phyloP scores from a whole-genome alignment of 2,113 vertebrate genomes.

The Pseudopodoces humilis region DNA sequence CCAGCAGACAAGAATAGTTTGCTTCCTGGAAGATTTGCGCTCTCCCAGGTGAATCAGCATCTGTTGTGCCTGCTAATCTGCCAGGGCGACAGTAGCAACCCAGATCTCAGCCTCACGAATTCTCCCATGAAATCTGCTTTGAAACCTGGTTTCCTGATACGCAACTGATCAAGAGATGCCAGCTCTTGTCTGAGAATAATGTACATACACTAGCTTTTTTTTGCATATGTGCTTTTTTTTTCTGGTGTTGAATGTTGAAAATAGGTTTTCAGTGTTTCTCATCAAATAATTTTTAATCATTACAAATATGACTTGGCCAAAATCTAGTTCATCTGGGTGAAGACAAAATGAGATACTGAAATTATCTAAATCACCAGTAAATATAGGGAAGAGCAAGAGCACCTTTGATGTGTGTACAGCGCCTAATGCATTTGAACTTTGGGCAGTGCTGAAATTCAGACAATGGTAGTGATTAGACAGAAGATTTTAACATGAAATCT shows the following conservation, averaged over 20 bases:
- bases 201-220: not conserved
- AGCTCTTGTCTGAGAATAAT: not conserved
- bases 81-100: not conserved
- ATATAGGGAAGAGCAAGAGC: not conserved
- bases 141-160: not conserved
- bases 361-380: not conserved
- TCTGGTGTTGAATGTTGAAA: not conserved
- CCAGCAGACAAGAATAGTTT: not conserved
- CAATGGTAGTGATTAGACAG: not conserved
- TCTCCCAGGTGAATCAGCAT: not conserved
- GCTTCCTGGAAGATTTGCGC: not conserved
- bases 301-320: not conserved
- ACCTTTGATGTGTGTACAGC: not conserved
- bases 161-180: not conserved
- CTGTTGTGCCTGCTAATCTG: not conserved
- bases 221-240: accelerated
- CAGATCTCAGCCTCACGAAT: not conserved
- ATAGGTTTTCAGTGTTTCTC: not conserved
- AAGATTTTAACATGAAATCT: not conserved
- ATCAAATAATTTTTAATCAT: not conserved
- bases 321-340: not conserved
- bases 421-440: not conserved
- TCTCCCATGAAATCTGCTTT: not conserved
- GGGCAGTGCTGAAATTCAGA: not conserved
- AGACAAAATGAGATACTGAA: not conserved